Percentiles rank a stretch among this genome's conserved stretches.
Evolutionary conservation across 1,140 invertebrate species (phyloP).

Genomic region (Fopius arisanus): DNA sequence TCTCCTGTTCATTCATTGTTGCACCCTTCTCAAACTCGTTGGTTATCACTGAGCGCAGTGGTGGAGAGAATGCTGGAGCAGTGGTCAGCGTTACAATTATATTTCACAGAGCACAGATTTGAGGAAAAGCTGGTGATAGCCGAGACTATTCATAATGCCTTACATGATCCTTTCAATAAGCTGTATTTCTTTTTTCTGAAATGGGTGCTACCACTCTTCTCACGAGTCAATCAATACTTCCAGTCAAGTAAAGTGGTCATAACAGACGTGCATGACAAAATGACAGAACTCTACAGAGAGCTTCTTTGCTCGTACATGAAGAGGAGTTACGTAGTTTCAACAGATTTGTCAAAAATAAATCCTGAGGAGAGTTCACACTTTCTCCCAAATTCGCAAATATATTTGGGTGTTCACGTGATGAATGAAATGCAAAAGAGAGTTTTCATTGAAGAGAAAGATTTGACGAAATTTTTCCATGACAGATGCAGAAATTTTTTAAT

Average conservation of each 20-base stretch:
- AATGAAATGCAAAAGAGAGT: not conserved
- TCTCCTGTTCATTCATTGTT: constrained; percentile 35
- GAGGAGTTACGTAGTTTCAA: constrained; percentile 12
- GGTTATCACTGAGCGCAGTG: constrained; percentile 43
- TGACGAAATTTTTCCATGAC: not conserved
- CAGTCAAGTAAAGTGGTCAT: constrained; percentile 32
- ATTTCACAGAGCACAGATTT: constrained; percentile 30
- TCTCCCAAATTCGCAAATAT: not conserved
- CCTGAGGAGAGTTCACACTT: not conserved
- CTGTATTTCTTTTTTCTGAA: constrained; percentile 33
- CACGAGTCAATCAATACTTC: constrained; percentile 28
- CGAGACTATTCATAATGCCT: not conserved
- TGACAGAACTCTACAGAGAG: constrained; percentile 4
- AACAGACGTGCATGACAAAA: constrained; percentile 23
- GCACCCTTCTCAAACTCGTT: constrained; percentile 42
- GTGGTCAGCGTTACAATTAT: constrained; percentile 40
- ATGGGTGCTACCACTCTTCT: constrained; percentile 33
- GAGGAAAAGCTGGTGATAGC: not conserved
- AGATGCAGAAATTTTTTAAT: not conserved
- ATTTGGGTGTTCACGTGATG: constrained; percentile 1
- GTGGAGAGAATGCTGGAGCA: constrained; percentile 43
- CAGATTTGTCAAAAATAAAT: not conserved
- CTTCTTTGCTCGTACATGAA: constrained; percentile 21
- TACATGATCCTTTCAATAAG: constrained; percentile 17
- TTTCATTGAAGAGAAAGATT: not conserved